Evolutionary conservation across 2,113 vertebrate species (phyloP), one percentile per base, ranked within the genome.

Genomic region (Poicephalus meyeri): DNA sequence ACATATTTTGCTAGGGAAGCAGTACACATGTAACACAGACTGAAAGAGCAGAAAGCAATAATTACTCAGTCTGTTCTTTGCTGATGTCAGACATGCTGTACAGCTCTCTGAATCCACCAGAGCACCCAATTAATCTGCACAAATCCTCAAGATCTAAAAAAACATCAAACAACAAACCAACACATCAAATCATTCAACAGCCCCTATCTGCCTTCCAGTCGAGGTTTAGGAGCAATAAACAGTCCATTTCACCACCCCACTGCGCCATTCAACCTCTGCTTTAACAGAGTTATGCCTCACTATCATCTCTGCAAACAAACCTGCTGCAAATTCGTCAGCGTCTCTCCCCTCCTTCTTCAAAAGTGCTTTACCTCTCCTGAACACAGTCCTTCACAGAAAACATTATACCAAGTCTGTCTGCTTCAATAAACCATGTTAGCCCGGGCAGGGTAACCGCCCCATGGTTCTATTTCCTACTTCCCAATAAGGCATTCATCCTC

Each of bases 31-130:
- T 79, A 96, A 83, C 81, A 82, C 60, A 46, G 53, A 53, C 61
- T 52, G 53, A 82, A 94, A 91, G 63, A 95, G 10, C 63, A 94
- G 86, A 92, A 93, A 96, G 90, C 89, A 96, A 3, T 87, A 93
- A 94, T 95, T 95, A 95, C 77, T 89, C 77, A 4, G 55, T 64
- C 90, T 92, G 50, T 89, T 92, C 83, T 92, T 85, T 81, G 80
- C 83, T 90, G 42, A 90, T 94, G 77, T 91, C 88, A 85, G 92
- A 80, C 80, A 63, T 9, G 64, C 86, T 91, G 61, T 37, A 84
- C 39, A 69, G 77, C 71, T 72, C 86, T 94, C 80, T 2, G 35
- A 95, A 94, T 84, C 69, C 66, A 92, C 44, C 80, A 89, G 65
- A 91, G 42, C 17, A 25, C 55, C 86, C 88, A 86, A 68, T 95